Percentiles rank a stretch among this genome's conserved stretches.
These are phyloP conservation scores for Carapus acus DNA, from an alignment of 2,797 vertebrate genomes.

Conservation along the genomic window DNA sequence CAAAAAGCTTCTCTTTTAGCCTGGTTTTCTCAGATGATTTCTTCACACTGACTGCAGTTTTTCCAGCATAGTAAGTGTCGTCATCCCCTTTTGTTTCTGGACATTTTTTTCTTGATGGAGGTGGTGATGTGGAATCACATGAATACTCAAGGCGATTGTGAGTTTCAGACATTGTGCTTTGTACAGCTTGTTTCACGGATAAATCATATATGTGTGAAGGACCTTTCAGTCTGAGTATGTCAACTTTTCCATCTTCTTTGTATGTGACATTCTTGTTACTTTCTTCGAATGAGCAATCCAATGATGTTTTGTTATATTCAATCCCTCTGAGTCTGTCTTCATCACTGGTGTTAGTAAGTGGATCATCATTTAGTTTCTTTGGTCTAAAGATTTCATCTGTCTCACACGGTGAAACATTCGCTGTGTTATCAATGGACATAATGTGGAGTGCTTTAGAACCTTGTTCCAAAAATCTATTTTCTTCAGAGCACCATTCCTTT, in stretches of 20 bases:
- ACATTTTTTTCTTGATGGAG: too few relatives aligned
- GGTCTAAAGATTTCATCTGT: constrained; percentile 25
- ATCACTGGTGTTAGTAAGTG: constrained; percentile 20
- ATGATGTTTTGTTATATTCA: constrained; percentile 50
- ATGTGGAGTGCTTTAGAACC: constrained; percentile 3
- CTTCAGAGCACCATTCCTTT: constrained; percentile 29
- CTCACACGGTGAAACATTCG: constrained; percentile 7
- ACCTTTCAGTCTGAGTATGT: constrained; percentile 15
- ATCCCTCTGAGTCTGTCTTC: too few relatives aligned
- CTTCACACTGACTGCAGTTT: constrained; percentile 23
- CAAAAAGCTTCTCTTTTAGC: constrained; percentile 14
- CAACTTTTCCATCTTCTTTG: constrained; percentile 13
- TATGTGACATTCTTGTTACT: constrained; percentile 28
- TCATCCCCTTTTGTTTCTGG: constrained; percentile 9
- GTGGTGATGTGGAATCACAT: constrained; percentile 41
- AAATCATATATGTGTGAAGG: constrained; percentile 13
- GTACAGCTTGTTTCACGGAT: constrained; percentile 12
- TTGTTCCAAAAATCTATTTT: constrained; percentile 8
- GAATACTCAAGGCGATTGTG: constrained; percentile 16
- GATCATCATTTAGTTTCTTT: constrained; percentile 24
- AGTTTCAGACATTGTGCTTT: constrained; percentile 25
- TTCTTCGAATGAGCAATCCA: constrained; percentile 58
- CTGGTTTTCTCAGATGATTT: constrained; percentile 22
- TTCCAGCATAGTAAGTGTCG: not conserved
- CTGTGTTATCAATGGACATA: constrained; percentile 4